Evolutionary conservation across 2,888 invertebrate genomes (phyloP).

Genomic region (Mythimna impura): DNA sequence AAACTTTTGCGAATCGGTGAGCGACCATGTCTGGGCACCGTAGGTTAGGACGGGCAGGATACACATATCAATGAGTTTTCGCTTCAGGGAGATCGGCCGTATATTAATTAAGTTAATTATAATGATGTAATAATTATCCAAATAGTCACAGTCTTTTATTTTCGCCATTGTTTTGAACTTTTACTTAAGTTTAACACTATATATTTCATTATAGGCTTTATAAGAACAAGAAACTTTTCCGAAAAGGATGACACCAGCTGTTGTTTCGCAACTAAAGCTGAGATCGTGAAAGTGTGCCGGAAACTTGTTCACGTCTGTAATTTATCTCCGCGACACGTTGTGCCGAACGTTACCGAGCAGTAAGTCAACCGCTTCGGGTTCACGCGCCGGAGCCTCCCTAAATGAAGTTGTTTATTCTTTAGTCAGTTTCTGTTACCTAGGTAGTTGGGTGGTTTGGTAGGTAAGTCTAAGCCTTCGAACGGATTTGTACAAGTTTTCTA

Average conservation of each 20-base stretch:
- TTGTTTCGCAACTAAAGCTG: slow-evolving; percentile 30
- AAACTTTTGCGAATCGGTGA: too few relatives aligned
- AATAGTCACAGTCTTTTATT: too few relatives aligned
- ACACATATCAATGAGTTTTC: too few relatives aligned
- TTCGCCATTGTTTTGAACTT: too few relatives aligned
- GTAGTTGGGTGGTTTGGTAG: too few relatives aligned
- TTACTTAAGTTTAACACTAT: not conserved
- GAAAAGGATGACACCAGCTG: slow-evolving; percentile 34
- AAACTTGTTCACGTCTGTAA: slow-evolving; percentile 29
- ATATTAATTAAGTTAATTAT: too few relatives aligned
- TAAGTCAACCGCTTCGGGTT: slow-evolving; percentile 4
- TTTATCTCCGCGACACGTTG: slow-evolving; percentile 40
- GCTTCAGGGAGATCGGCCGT: too few relatives aligned
- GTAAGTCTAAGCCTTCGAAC: not conserved
- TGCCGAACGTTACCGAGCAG: not conserved
- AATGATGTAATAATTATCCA: too few relatives aligned
- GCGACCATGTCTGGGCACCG: too few relatives aligned
- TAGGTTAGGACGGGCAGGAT: too few relatives aligned
- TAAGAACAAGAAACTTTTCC: slow-evolving; percentile 1
- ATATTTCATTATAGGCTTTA: not conserved
- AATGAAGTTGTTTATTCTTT: slow-evolving; percentile 13
- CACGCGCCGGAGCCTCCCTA: not conserved
- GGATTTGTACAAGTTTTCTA: too few relatives aligned
- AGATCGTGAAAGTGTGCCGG: slow-evolving; percentile 8
- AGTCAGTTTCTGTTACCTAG: not conserved